phyloP scores from a whole-genome alignment of 2,113 vertebrate species.

The Hiodon tergisus region DNA sequence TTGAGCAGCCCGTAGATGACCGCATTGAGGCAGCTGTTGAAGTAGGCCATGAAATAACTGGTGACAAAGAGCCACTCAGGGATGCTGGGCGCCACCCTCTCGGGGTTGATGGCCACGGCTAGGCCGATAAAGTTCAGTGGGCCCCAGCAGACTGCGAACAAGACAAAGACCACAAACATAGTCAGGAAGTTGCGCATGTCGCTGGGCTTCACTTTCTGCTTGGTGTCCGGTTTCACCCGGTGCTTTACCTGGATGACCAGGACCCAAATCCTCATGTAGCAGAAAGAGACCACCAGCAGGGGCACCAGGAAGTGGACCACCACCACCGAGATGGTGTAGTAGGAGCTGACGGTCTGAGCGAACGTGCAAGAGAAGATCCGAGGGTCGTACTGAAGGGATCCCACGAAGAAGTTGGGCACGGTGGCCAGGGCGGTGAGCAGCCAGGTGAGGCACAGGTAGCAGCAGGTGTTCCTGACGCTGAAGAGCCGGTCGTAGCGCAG shows the following conservation, averaged over 20 bases:
- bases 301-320: slow-evolving; percentile 73
- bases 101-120: slow-evolving; percentile 68
- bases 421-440: slow-evolving; percentile 64
- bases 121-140: slow-evolving; percentile 75
- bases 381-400: slow-evolving; percentile 69
- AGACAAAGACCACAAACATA: slow-evolving; percentile 33
- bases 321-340: slow-evolving; percentile 65
- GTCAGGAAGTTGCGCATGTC: slow-evolving; percentile 75
- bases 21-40: no score
- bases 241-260: slow-evolving; percentile 69
- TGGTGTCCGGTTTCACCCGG: slow-evolving; percentile 61
- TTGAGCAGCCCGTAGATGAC: slow-evolving; percentile 73
- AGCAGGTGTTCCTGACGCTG: slow-evolving; percentile 66
- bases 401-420: slow-evolving; percentile 72
- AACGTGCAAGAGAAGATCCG: slow-evolving; percentile 75
- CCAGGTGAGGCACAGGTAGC: slow-evolving; percentile 70
- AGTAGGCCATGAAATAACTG: slow-evolving; percentile 59
- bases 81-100: slow-evolving; percentile 60
- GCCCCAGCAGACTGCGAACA: slow-evolving; percentile 77
- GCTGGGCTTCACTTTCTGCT: slow-evolving; percentile 56
- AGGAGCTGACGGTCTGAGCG: slow-evolving; percentile 62
- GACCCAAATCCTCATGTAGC: slow-evolving; percentile 75
- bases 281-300: slow-evolving; percentile 65
- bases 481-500: slow-evolving; percentile 63
- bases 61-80: slow-evolving; percentile 76